These are phyloP conservation scores for Gryllus bimaculatus DNA, from an alignment of 1,140 invertebrate species.

Conservation along the genomic window DNA sequence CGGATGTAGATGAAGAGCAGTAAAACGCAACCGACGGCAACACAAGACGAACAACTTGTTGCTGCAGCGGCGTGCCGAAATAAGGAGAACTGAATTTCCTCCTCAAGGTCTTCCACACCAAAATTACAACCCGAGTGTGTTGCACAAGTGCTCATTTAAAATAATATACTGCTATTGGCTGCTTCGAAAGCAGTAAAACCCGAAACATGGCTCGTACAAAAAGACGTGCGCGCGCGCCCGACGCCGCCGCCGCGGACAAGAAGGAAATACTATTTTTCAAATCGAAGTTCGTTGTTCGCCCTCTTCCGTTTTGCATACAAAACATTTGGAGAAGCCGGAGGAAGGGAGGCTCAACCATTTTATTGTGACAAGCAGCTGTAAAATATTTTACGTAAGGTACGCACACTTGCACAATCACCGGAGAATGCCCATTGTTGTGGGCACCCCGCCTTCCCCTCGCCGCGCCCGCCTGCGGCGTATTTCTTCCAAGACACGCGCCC, in stretches of 20 bases:
- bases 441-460: neutral
- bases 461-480: no score
- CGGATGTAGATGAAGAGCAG: no score
- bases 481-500: no score
- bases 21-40: neutral
- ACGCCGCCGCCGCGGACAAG: neutral
- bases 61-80: neutral
- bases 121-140: neutral
- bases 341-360: neutral
- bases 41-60: neutral
- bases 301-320: slow-evolving; percentile 4
- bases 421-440: neutral
- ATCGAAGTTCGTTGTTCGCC: neutral
- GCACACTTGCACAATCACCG: neutral
- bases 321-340: neutral
- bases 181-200: neutral
- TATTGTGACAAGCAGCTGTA: slow-evolving; percentile 1
- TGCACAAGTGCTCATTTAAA: neutral
- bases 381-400: slow-evolving; percentile 5
- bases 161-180: neutral
- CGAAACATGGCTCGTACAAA: neutral
- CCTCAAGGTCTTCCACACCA: neutral
- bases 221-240: neutral
- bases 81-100: neutral
- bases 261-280: slow-evolving; percentile 6